Evolutionary conservation across 2,888 invertebrate species (phyloP).

Genomic region (Pollenia labialis): DNA sequence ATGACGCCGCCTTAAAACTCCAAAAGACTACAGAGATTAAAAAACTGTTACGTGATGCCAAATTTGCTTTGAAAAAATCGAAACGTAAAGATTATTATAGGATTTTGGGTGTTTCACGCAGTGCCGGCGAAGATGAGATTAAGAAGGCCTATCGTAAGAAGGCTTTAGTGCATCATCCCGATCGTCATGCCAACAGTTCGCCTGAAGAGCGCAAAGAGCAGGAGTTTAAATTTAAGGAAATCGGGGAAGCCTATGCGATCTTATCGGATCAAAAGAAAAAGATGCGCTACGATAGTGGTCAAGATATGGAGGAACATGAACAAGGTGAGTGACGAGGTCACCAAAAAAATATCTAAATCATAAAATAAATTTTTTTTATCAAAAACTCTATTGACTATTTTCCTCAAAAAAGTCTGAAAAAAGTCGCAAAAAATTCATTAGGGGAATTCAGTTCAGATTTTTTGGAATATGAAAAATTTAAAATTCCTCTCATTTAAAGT

Average conservation of each 20-base stretch:
- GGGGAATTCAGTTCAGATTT: too few species aligned
- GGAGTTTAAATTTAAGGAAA: conserved; percentile 97
- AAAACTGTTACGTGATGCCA: conserved; percentile 93
- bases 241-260: conserved; percentile 97
- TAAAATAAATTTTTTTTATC: not conserved
- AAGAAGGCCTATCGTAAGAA: conserved; percentile 93
- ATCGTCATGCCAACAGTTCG: conserved; percentile 95
- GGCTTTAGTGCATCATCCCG: conserved; percentile 96
- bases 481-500: too few species aligned
- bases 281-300: conserved; percentile 94
- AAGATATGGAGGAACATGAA: conserved; percentile 91
- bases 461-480: too few species aligned
- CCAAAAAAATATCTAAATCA: not conserved
- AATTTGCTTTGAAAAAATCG: conserved; percentile 93
- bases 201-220: conserved; percentile 94
- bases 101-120: conserved; percentile 93
- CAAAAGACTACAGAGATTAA: conserved; percentile 93
- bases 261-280: conserved; percentile 96
- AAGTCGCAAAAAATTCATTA: too few species aligned
- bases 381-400: not conserved
- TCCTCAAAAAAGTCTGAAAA: too few species aligned
- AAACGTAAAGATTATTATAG: conserved; percentile 98
- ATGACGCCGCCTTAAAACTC: conserved; percentile 92
- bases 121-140: conserved; percentile 95
- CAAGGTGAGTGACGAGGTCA: conserved; percentile 76